phyloP scores from a whole-genome alignment of 2,113 vertebrate genomes.

The Oreocharis arfaki region DNA sequence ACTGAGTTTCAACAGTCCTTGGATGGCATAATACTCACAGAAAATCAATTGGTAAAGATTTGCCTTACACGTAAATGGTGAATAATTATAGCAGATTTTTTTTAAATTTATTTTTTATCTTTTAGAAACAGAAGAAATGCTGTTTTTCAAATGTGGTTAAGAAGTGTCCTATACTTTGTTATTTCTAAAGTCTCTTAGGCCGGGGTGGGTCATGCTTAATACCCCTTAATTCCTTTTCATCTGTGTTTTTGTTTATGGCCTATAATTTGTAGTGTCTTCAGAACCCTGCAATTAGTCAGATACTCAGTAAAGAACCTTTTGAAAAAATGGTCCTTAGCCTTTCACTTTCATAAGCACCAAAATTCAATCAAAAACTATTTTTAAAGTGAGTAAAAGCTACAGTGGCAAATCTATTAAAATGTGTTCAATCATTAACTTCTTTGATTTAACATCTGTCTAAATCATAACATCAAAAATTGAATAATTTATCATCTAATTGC shows the following conservation, averaged over 20 bases:
- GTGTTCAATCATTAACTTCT: slow-evolving; percentile 56
- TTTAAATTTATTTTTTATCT: background rate
- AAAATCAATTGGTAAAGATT: background rate
- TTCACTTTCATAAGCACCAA: slow-evolving; percentile 7
- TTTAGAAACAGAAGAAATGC: background rate
- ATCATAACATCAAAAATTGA: slow-evolving; percentile 53
- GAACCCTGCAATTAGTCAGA: background rate
- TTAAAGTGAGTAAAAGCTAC: slow-evolving; percentile 28
- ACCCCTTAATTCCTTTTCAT: background rate
- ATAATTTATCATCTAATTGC: slow-evolving; percentile 65
- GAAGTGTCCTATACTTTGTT: background rate
- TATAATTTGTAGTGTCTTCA: background rate
- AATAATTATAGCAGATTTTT: background rate
- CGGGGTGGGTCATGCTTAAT: background rate
- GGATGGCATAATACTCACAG: background rate
- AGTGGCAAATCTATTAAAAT: slow-evolving; percentile 53
- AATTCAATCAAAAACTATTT: slow-evolving; percentile 44
- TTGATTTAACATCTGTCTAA: slow-evolving; percentile 63
- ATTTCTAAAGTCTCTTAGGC: background rate
- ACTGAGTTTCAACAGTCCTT: background rate
- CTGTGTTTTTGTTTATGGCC: slow-evolving; percentile 8
- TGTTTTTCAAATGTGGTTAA: background rate
- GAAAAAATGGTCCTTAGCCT: background rate
- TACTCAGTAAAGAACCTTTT: background rate
- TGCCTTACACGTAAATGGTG: background rate